Evolutionary conservation across 1,140 invertebrate species (phyloP).

Genomic region (Eulimnadia texana): DNA sequence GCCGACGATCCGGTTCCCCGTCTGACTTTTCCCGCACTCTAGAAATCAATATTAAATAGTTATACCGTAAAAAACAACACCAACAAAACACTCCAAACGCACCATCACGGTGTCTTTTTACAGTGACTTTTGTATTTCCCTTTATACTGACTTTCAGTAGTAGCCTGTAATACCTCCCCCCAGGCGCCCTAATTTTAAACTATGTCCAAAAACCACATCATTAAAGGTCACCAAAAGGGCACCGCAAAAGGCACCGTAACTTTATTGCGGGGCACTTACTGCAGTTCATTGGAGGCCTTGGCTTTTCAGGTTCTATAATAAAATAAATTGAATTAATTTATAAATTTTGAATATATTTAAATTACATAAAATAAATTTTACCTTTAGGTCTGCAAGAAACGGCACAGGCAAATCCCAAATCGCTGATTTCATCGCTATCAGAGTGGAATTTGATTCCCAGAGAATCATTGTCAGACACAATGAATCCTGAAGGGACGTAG

Average conservation of each 20-base stretch:
- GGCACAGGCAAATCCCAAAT: conserved; percentile 10
- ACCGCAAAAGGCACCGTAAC: neutral
- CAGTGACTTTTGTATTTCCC: too few relatives aligned
- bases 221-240: too few relatives aligned
- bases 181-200: too few relatives aligned
- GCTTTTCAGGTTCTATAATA: neutral
- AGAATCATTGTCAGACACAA: neutral
- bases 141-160: too few relatives aligned
- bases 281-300: neutral
- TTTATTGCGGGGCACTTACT: conserved; percentile 2
- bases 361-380: neutral
- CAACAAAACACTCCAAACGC: neutral
- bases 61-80: neutral
- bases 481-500: neutral
- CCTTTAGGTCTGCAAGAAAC: conserved; percentile 1
- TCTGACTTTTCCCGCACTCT: conserved; percentile 5
- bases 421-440: neutral
- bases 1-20: conserved; percentile 18
- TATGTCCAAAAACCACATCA: too few relatives aligned
- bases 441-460: conserved; percentile 4
- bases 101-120: too few relatives aligned
- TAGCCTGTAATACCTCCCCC: too few relatives aligned
- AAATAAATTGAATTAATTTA: neutral
- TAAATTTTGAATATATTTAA: neutral
- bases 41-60: neutral